Evolutionary conservation across 2,113 vertebrate genomes (phyloP).

Genomic region (Glaucomys volans): DNA sequence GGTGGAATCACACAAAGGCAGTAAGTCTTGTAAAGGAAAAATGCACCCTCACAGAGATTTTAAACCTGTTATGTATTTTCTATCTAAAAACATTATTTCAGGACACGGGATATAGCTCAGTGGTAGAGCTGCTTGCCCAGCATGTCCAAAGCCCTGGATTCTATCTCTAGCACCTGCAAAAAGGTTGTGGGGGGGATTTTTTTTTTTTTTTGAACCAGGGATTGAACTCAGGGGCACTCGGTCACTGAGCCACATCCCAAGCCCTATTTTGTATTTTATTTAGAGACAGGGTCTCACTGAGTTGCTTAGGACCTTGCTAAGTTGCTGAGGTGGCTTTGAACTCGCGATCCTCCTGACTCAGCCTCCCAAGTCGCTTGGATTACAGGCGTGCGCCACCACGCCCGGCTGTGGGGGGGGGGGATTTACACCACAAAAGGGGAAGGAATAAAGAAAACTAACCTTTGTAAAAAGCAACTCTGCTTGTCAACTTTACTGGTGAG

Average conservation of each 20-base stretch:
- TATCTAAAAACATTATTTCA: constrained; percentile 57
- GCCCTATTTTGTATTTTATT: no score
- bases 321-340: no score
- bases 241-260: no score
- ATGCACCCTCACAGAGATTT: neutral
- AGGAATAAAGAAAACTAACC: neutral
- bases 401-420: no score
- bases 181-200: no score
- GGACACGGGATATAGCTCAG: neutral
- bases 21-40: constrained; percentile 37
- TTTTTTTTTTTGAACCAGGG: no score
- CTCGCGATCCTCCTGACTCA: no score
- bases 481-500: neutral
- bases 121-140: neutral
- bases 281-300: no score
- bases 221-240: no score
- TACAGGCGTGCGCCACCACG: no score
- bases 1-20: neutral
- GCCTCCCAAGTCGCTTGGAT: no score
- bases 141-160: neutral
- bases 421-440: neutral
- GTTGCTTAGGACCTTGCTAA: no score
- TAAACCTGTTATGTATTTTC: constrained; percentile 16
- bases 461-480: constrained; percentile 5
- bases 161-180: neutral